Base-by-base conservation (phyloP, 2,888 invertebrate genomes). In the Rhamnusium bicolor region DNA sequence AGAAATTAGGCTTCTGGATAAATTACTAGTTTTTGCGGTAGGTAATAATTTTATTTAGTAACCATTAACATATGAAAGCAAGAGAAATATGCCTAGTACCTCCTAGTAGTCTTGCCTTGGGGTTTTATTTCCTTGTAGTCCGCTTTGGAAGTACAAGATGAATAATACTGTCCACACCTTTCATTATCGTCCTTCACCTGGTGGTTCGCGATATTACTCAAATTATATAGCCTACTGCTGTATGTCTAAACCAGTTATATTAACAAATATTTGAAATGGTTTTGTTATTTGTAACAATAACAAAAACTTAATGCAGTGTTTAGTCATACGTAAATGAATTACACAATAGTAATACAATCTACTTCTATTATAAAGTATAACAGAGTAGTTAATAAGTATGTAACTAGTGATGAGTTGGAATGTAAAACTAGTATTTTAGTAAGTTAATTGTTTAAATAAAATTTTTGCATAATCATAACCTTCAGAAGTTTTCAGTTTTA, bases 101-200 rank as follows among this genome's bases (percentile, higher is more conserved):
- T n/a, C 16, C 32, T 24, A 21, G 29, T 19, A 46, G 32, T 56
- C 66, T 67, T 67, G 51, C 16, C 51, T 51, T 19, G 58, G 65
- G 32, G n/a, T 63, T 49, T 27, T 32, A 19, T 14, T 49, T 67
- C 54, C 32, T 53, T 24, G 40, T 67, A 54, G 10, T 65, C 46
- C 7, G 54, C 56, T 67, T 67, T 67, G 66, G 66, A 40, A 21
- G 21, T 18, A 21, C 53, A n/a, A 18, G 53, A 77, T 75, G 73
- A 71, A 76, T 78, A 80, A 80, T 72, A 73, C 70, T 47, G 77
- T 75, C 80, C 79, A 79, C 80, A 76, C 80, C 80, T 80, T 80
- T 79, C 73, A 75, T 72, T 67, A 71, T 58, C 71, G 78, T 71
- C 79, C 80, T 80, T 80, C 80, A 79, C 78, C 80, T 76, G 76